A percentile compares a stretch with the other conserved stretches of the same genome.
These are phyloP conservation scores for Eurosta solidaginis DNA, from an alignment of 1,140 invertebrate species.

Conservation along the genomic window DNA sequence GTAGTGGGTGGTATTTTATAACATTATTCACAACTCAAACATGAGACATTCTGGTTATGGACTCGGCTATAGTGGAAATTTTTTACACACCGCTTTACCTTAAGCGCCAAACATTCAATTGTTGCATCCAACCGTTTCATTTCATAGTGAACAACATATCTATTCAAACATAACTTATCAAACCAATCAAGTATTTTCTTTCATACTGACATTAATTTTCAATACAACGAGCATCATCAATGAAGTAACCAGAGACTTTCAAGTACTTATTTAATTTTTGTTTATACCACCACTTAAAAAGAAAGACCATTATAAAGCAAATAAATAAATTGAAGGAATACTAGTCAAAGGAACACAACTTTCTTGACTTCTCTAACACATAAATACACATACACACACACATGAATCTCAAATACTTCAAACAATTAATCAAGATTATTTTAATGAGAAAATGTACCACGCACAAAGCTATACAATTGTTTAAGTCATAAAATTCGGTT, in stretches of 20 bases:
- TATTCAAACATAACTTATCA: too few relatives aligned
- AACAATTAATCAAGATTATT: conserved; percentile 1
- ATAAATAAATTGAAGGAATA: neutral
- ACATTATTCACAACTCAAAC: too few relatives aligned
- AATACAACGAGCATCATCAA: neutral
- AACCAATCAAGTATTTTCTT: neutral
- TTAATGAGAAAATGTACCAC: neutral
- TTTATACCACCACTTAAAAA: neutral
- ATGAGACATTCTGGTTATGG: too few relatives aligned
- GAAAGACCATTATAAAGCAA: neutral
- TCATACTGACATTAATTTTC: neutral
- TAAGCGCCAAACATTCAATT: too few relatives aligned
- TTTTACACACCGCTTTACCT: too few relatives aligned
- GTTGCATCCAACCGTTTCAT: too few relatives aligned
- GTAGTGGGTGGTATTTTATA: too few relatives aligned
- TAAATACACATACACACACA: too few relatives aligned
- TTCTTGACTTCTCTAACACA: neutral
- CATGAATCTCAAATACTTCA: neutral
- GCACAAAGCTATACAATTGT: neutral
- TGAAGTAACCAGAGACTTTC: neutral
- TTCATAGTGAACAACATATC: too few relatives aligned
- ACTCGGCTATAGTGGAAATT: too few relatives aligned
- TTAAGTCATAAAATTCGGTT: neutral
- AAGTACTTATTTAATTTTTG: neutral
- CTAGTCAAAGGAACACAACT: neutral